Evolutionary conservation across 2,113 vertebrate species (phyloP).

Genomic region (Platysteira castanea): DNA sequence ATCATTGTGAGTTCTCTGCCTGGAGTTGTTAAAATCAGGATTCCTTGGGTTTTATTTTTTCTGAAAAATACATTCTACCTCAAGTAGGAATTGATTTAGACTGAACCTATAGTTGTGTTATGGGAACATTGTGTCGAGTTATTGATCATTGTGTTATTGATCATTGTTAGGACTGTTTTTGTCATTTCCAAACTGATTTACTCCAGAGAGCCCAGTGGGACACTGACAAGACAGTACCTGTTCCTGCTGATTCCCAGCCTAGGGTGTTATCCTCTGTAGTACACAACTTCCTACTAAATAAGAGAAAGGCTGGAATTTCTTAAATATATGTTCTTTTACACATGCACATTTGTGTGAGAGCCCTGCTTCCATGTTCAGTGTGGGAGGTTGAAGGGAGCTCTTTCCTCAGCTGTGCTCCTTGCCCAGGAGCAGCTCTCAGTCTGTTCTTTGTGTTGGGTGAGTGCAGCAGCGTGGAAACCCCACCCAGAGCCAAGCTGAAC

Average conservation of each 20-base stretch:
- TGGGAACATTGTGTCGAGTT: neutral
- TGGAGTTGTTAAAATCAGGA: neutral
- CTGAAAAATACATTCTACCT: neutral
- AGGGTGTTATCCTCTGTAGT: neutral
- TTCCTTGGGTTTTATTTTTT: neutral
- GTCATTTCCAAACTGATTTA: neutral
- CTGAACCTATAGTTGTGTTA: neutral
- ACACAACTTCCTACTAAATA: neutral
- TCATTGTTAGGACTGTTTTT: neutral
- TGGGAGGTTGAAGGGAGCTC: neutral
- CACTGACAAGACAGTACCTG: neutral
- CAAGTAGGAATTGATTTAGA: neutral
- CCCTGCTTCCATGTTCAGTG: neutral
- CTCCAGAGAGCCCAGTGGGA: neutral
- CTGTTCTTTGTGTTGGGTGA: neutral
- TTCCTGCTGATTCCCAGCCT: neutral
- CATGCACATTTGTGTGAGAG: accelerated
- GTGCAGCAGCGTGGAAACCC: neutral
- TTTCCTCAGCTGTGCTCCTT: neutral
- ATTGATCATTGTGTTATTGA: neutral
- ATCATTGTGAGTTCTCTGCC: neutral
- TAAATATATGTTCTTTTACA: neutral
- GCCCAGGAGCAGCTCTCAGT: neutral
- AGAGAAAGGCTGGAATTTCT: neutral
- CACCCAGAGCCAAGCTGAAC: neutral